Base-by-base conservation (phyloP, 2,888 invertebrate species). In the Eupithecia abbreviata region DNA sequence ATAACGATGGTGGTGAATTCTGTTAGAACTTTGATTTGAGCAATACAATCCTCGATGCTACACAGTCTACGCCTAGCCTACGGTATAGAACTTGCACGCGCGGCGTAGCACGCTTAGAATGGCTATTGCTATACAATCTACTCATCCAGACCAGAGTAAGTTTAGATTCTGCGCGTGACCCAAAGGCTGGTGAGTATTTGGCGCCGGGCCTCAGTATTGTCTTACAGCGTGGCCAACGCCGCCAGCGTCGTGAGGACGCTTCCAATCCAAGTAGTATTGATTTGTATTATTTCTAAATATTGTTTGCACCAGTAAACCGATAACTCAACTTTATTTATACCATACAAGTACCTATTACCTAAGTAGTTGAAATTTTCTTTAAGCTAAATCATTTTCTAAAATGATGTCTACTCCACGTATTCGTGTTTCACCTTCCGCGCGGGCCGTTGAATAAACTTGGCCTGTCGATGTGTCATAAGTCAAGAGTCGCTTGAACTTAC, bases 401-500 rank as follows among this genome's bases (percentile, higher is more conserved):
- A 68, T n/a, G n/a, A 4, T 45, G 12, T 69, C 87, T 77, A 86
- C 92, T 94, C 93, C 79, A 89, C 69, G 73, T 79, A 77, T 85
- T 87, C 85, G 76, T 87, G 85, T 80, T 85, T 88, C 86, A 86
- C 90, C 90, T 90, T 88, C 83, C 87, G 85, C 87, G 86, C 88
- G 90, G 89, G 86, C 88, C 89, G 90, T 88, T 93, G 89, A 93
- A 93, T 93, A 94, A 94, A 94, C 94, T 94, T 92, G 90, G 89
- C 90, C 90, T 92, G 93, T 94, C 94, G 92, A 95, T 94, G 93
- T 94, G 93, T 94, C 94, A 94, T 92, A 93, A 94, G 94, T 93
- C 93, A 93, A 93, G 93, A 91, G 92, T 90, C 86, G 88, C 87
- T 91, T 85, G 83, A 88, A 85, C 84, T 86, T 78, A 75, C 82